phyloP scores from a whole-genome alignment of 2,113 vertebrate genomes.

The Takifugu bimaculatus region DNA sequence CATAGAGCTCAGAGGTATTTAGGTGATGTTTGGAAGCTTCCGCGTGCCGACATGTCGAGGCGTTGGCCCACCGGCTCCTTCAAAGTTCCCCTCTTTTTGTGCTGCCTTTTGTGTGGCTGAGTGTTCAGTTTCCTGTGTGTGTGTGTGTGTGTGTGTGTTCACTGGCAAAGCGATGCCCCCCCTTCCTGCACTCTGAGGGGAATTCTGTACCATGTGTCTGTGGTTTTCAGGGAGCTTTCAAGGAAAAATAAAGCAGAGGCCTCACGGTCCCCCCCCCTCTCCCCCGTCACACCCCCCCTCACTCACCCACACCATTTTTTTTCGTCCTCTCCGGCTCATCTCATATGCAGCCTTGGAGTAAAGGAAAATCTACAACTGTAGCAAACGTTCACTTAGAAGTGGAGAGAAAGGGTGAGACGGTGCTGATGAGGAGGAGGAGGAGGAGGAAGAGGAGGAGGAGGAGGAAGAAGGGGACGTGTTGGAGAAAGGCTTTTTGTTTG shows the following conservation, averaged over 20 bases:
- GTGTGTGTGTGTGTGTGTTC: slow-evolving; percentile 32
- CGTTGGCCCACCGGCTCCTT: slow-evolving; percentile 28
- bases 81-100: slow-evolving; percentile 35
- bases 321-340: slow-evolving; percentile 38
- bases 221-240: slow-evolving; percentile 74
- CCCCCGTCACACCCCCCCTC: slow-evolving; percentile 16
- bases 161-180: slow-evolving; percentile 28
- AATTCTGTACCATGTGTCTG: slow-evolving; percentile 75
- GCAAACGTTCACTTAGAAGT: slow-evolving; percentile 32
- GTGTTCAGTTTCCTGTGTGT: slow-evolving; percentile 12
- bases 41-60: slow-evolving; percentile 30
- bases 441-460: background rate
- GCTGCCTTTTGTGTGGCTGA: slow-evolving; percentile 27
- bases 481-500: slow-evolving; percentile 69
- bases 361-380: slow-evolving; percentile 37
- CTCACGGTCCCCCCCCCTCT: slow-evolving; percentile 32
- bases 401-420: slow-evolving; percentile 3
- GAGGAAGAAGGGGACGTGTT: slow-evolving; percentile 16
- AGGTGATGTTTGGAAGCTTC: slow-evolving; percentile 24
- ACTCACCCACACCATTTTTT: slow-evolving; percentile 44
- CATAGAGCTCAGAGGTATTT: slow-evolving; percentile 40
- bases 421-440: background rate
- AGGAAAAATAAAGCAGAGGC: slow-evolving; percentile 69
- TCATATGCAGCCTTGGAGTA: slow-evolving; percentile 18
- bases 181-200: slow-evolving; percentile 49